phyloP scores from a whole-genome alignment of 2,113 vertebrate genomes.

The Callionymus lyra region DNA sequence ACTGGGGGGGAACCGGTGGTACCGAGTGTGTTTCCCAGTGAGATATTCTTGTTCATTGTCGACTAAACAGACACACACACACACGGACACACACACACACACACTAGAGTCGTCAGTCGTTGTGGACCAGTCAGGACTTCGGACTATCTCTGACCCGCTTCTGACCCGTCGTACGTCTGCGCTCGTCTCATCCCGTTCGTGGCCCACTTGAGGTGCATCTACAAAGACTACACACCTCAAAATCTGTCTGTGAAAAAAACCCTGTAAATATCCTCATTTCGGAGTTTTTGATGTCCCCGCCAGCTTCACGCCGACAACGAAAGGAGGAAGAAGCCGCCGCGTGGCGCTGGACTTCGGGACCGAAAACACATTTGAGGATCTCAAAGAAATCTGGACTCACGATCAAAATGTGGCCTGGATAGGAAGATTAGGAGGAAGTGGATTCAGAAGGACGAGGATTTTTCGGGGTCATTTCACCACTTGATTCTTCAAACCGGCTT shows the following conservation, averaged over 20 bases:
- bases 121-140: conserved; percentile 71
- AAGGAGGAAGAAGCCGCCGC: no score
- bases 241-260: not conserved
- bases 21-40: conserved; percentile 36
- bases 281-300: no score
- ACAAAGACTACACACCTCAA: no score
- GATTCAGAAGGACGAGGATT: not conserved
- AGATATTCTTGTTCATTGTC: conserved; percentile 35
- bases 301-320: no score
- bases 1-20: conserved; percentile 33
- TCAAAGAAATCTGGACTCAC: no score
- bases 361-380: no score
- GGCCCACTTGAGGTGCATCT: no score
- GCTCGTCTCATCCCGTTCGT: conserved; percentile 36
- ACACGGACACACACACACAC: conserved; percentile 20
- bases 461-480: no score
- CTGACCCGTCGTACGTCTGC: conserved; percentile 39
- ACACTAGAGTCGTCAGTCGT: conserved; percentile 25
- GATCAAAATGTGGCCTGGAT: no score
- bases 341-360: no score
- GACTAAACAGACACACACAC: conserved; percentile 17
- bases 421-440: no score
- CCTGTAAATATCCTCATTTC: conserved; percentile 64
- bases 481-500: no score
- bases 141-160: conserved; percentile 84